phyloP scores from a whole-genome alignment of 2,113 vertebrate genomes.

The Dendrocopos noguchii region DNA sequence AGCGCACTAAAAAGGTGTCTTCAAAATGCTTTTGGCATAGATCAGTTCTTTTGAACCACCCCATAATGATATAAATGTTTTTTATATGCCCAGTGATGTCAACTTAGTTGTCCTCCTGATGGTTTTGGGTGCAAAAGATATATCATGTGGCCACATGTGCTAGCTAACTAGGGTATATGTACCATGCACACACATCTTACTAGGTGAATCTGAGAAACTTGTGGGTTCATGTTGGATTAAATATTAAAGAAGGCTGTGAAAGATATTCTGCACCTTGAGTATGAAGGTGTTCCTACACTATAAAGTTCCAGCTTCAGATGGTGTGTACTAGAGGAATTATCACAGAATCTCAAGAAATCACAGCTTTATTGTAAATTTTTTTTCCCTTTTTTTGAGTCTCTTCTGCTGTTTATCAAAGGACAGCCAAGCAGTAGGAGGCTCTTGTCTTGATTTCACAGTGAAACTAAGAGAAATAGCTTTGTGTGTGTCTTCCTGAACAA shows the following conservation, averaged over 20 bases:
- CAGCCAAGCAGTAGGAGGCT: neutral
- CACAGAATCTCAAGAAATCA: neutral
- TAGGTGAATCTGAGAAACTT: neutral
- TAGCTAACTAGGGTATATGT: neutral
- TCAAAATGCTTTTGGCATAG: neutral
- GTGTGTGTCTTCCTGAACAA: neutral
- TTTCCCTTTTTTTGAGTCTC: neutral
- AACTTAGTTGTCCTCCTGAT: neutral
- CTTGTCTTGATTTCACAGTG: neutral
- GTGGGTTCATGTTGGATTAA: neutral
- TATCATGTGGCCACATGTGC: neutral
- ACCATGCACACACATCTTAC: neutral
- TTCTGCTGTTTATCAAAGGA: neutral
- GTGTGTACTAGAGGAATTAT: neutral
- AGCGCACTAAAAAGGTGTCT: neutral
- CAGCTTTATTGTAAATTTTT: neutral
- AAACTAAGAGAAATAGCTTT: neutral
- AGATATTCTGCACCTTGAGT: neutral
- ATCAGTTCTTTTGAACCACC: neutral
- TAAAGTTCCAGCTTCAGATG: neutral
- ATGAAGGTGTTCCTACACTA: neutral
- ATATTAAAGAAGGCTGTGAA: neutral
- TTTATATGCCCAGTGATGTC: neutral
- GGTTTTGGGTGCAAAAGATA: neutral
- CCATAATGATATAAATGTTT: neutral